Conservation (phyloP, 2,797 vertebrate species). For the Bovichtus diacanthus region DNA sequence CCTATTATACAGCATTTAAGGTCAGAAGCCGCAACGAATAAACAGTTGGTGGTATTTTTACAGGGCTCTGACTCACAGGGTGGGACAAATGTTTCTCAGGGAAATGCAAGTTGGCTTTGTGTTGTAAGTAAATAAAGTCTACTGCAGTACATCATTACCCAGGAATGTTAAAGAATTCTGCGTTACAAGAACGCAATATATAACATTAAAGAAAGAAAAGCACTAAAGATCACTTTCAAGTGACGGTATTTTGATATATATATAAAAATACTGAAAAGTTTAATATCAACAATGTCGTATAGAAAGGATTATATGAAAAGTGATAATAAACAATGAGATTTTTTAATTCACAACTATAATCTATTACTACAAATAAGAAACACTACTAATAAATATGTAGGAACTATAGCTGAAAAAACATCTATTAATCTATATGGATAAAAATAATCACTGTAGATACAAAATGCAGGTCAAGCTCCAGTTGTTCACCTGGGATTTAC, state of each 20-base stretch:
- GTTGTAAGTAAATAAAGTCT: conserved; percentile 21
- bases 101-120: conserved; percentile 10
- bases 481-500: not conserved
- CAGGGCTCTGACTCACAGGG: conserved; percentile 44
- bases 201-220: not conserved
- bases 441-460: not conserved
- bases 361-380: not conserved
- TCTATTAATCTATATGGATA: not conserved
- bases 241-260: not conserved
- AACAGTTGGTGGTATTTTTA: conserved; percentile 47
- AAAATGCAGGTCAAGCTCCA: not conserved
- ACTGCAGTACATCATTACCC: not conserved
- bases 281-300: too few species aligned
- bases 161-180: conserved; percentile 7
- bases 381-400: not conserved
- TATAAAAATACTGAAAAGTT: too few species aligned
- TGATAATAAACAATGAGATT: too few species aligned
- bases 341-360: not conserved
- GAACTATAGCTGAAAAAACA: not conserved
- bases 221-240: not conserved
- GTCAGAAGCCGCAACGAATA: conserved; percentile 13
- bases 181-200: not conserved
- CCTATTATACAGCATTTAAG: not conserved
- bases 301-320: not conserved
- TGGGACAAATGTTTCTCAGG: conserved; percentile 20